Percentiles rank a stretch among this genome's conserved stretches.
These are phyloP conservation scores for Tenebrio molitor DNA, from an alignment of 1,140 invertebrate species.

Conservation along the genomic window DNA sequence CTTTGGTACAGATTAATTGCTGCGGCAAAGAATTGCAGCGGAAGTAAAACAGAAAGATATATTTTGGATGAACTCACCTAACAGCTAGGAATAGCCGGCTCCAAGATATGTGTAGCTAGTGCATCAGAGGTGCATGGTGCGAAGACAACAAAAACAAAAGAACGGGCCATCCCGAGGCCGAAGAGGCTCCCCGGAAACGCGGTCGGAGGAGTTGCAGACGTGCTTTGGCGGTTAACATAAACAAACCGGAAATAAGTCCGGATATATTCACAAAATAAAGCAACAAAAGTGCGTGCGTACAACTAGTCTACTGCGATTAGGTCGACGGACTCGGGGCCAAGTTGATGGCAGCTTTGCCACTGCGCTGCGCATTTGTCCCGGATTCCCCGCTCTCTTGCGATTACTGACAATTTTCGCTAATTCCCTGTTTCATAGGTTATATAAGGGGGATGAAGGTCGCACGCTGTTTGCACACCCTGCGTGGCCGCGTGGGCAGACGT, in stretches of 20 bases:
- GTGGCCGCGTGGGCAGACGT: slow-evolving; percentile 6
- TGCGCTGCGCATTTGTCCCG: slow-evolving; percentile 42
- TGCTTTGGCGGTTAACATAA: slow-evolving; percentile 31
- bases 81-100: slow-evolving; percentile 8
- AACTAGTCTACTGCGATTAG: slow-evolving; percentile 52
- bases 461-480: not conserved
- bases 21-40: no score
- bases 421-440: slow-evolving; percentile 24
- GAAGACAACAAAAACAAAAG: slow-evolving; percentile 14
- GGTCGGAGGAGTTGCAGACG: slow-evolving; percentile 4
- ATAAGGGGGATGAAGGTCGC: slow-evolving; percentile 17
- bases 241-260: slow-evolving; percentile 43
- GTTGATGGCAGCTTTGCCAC: slow-evolving; percentile 30
- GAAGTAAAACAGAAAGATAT: no score
- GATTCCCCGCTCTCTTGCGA: slow-evolving; percentile 33
- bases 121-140: slow-evolving; percentile 25
- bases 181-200: slow-evolving; percentile 33
- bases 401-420: slow-evolving; percentile 23
- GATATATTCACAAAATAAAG: slow-evolving; percentile 41
- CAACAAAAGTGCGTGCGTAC: slow-evolving; percentile 49
- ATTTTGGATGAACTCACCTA: slow-evolving; percentile 8
- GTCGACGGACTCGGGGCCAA: slow-evolving; percentile 55
- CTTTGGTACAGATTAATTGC: no score
- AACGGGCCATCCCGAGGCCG: not conserved
- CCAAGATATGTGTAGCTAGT: not conserved